Conservation (phyloP, 2,113 vertebrate species). For the Vanacampus margaritifer region DNA sequence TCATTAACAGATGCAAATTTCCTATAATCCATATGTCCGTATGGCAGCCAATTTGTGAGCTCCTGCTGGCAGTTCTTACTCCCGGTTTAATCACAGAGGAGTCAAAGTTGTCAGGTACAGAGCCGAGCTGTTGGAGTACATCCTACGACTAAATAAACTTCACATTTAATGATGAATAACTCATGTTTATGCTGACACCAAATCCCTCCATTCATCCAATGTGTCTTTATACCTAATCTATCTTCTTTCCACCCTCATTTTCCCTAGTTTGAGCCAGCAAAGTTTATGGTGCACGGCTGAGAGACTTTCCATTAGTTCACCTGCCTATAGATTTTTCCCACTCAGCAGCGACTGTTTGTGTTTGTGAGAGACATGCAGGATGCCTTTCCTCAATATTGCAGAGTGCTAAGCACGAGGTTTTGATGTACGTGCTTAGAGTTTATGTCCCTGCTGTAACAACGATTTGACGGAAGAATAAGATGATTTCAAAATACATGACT, state of each 20-base stretch:
- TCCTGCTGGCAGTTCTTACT: slow-evolving; percentile 32
- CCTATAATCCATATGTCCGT: slow-evolving; percentile 35
- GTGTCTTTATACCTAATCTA: slow-evolving; percentile 45
- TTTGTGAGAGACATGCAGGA: slow-evolving; percentile 7
- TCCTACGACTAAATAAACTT: slow-evolving; percentile 44
- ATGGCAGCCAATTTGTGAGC: slow-evolving; percentile 12
- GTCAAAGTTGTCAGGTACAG: slow-evolving; percentile 31
- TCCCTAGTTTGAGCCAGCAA: slow-evolving; percentile 37
- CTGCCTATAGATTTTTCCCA: slow-evolving; percentile 26
- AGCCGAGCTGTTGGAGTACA: slow-evolving; percentile 3
- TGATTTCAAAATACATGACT: no score
- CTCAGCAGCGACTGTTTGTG: slow-evolving; percentile 8
- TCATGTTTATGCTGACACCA: slow-evolving; percentile 40
- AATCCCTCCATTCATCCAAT: slow-evolving; percentile 32
- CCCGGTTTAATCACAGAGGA: slow-evolving; percentile 22
- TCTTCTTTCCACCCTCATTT: slow-evolving; percentile 42
- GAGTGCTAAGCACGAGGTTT: background rate
- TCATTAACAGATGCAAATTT: slow-evolving; percentile 56
- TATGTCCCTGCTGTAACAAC: no score
- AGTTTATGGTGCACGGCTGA: slow-evolving; percentile 43
- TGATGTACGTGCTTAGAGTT: no score
- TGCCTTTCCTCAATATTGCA: slow-evolving; percentile 15
- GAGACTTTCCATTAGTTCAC: slow-evolving; percentile 38
- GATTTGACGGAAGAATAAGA: no score
- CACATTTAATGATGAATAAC: slow-evolving; percentile 46